A percentile compares a stretch with the other conserved stretches of the same genome.
These are phyloP conservation scores for Falco berigora DNA, from an alignment of 2,797 vertebrate genomes.

Conservation along the genomic window DNA sequence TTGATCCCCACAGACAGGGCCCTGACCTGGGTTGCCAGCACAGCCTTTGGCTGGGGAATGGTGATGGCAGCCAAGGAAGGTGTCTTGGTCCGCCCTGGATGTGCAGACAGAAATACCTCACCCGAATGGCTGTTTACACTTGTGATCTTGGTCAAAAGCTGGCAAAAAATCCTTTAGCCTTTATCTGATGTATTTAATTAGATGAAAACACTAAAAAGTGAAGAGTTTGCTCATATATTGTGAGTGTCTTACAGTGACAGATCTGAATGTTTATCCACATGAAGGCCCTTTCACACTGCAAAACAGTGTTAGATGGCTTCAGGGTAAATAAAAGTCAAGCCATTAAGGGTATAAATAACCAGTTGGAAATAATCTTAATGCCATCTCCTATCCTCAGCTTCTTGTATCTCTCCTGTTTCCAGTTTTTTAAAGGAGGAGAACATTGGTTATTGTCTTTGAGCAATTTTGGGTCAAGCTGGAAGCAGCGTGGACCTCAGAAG, in stretches of 20 bases:
- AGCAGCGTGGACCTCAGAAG: neutral
- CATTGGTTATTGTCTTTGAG: neutral
- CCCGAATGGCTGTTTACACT: neutral
- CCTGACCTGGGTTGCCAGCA: neutral
- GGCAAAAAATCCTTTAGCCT: neutral
- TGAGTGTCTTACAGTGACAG: neutral
- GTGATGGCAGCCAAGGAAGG: neutral
- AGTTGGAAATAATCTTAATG: neutral
- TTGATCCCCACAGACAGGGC: rapidly evolving
- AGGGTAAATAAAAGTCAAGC: neutral
- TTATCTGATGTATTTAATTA: neutral
- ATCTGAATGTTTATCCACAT: conserved; percentile 21
- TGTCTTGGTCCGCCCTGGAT: neutral
- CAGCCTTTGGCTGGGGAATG: neutral
- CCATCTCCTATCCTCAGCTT: neutral
- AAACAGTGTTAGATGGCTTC: conserved; percentile 15
- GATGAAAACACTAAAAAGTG: neutral
- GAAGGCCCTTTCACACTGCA: neutral
- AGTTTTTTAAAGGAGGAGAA: neutral
- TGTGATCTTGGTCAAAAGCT: neutral
- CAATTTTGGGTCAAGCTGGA: neutral
- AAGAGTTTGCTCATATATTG: neutral
- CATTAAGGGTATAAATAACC: neutral
- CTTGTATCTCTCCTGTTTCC: neutral
- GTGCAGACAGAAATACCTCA: neutral